These are phyloP conservation scores for Dromiciops gliroides DNA, from an alignment of 2,113 vertebrate genomes.

Conservation along the genomic window DNA sequence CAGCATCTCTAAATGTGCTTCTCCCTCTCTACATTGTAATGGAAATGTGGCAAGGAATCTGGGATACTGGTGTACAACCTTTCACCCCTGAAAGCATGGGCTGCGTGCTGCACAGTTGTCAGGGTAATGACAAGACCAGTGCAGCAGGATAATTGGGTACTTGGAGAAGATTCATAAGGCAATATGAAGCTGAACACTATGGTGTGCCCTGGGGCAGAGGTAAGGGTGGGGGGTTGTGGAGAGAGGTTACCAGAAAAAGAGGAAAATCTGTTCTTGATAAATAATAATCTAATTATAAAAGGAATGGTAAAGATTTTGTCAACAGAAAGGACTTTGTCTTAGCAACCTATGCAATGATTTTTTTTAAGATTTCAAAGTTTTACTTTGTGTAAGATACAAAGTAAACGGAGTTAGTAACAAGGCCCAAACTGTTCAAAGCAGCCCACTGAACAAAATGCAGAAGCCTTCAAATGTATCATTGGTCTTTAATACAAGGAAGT, in stretches of 20 bases:
- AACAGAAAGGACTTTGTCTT: conserved; percentile 26
- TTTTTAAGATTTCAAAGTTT: conserved; percentile 65
- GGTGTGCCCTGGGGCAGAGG: conserved; percentile 80
- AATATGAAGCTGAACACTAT: conserved; percentile 74
- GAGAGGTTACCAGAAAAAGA: conserved; percentile 57
- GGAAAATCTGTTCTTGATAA: conserved; percentile 77
- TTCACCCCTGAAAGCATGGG: conserved; percentile 82
- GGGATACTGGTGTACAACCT: conserved; percentile 73
- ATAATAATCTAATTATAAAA: conserved; percentile 73
- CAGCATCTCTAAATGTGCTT: conserved; percentile 61
- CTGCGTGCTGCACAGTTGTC: conserved; percentile 80
- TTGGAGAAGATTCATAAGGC: conserved; percentile 87
- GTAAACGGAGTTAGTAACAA: conserved; percentile 31
- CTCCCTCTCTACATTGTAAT: conserved; percentile 69
- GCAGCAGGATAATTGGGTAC: conserved; percentile 86
- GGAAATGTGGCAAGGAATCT: conserved; percentile 70
- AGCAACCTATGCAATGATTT: conserved; percentile 36
- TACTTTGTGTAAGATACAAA: conserved; percentile 10
- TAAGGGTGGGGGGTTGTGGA: conserved; percentile 54
- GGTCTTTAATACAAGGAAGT: conserved; percentile 47
- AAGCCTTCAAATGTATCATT: neutral
- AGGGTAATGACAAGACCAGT: conserved; percentile 80
- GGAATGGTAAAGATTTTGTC: conserved; percentile 71
- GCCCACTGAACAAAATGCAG: conserved; percentile 2
- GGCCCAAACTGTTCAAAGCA: neutral